These are phyloP conservation scores for Perodicticus potto DNA, from an alignment of 2,797 vertebrate species.

Conservation along the genomic window DNA sequence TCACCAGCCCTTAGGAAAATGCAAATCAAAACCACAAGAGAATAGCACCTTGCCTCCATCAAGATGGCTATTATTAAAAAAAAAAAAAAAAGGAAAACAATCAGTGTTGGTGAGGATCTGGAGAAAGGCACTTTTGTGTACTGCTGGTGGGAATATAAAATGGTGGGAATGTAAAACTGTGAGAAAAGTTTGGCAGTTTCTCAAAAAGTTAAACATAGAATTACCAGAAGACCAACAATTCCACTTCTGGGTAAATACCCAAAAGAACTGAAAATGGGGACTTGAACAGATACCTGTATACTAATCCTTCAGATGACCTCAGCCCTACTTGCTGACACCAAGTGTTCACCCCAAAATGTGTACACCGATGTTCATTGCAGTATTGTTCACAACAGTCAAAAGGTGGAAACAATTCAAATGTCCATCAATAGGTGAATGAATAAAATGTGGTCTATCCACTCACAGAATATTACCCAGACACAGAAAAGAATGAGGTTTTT, in stretches of 20 bases:
- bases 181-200: background rate
- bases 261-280: background rate
- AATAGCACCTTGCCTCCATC: background rate
- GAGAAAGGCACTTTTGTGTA: background rate
- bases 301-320: background rate
- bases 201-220: background rate
- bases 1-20: background rate
- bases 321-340: background rate
- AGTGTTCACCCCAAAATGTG: background rate
- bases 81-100: background rate
- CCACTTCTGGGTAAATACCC: background rate
- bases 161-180: background rate
- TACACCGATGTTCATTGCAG: background rate
- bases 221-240: background rate
- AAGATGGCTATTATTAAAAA: background rate
- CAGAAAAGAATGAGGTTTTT: background rate
- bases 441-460: background rate
- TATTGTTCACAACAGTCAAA: background rate
- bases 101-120: background rate
- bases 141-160: background rate
- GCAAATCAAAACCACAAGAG: background rate
- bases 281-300: background rate
- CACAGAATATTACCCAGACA: background rate
- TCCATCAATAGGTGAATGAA: background rate
- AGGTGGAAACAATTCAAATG: background rate